Evolutionary conservation across 1,140 invertebrate species (phyloP).

Genomic region (Vanessa tameamea): DNA sequence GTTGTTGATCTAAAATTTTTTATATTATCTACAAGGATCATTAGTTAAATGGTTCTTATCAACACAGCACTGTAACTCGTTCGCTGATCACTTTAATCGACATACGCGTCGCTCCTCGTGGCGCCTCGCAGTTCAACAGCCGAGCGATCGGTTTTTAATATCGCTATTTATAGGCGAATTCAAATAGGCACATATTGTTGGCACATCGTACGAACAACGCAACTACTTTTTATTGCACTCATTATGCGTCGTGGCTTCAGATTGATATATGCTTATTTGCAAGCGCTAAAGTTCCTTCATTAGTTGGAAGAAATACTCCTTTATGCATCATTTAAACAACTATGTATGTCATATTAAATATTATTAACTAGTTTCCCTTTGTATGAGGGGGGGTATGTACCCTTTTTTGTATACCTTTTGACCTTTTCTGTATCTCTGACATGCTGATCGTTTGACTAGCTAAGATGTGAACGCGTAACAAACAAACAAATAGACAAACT

Average conservation of each 20-base stretch:
- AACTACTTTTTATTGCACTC: conserved; percentile 31
- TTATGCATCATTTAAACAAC: neutral
- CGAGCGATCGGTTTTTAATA: conserved; percentile 60
- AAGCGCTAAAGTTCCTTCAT: neutral
- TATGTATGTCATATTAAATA: no score
- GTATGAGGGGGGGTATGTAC: no score
- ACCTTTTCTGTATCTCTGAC: no score
- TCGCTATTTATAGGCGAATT: conserved; percentile 65
- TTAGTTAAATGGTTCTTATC: conserved; percentile 5
- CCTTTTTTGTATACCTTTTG: no score
- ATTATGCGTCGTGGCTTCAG: conserved; percentile 16
- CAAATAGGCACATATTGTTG: conserved; percentile 56
- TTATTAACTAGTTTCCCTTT: no score
- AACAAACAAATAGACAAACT: no score
- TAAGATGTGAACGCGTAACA: no score
- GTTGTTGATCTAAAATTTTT: no score
- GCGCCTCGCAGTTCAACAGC: conserved; percentile 62
- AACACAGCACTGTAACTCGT: neutral
- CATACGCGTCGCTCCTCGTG: conserved; percentile 34
- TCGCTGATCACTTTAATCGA: conserved; percentile 3
- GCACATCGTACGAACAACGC: conserved; percentile 41
- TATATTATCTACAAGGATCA: neutral
- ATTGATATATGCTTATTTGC: conserved; percentile 1
- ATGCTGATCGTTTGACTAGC: no score
- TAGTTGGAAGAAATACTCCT: neutral